Base-by-base conservation (phyloP, 2,797 vertebrate genomes). In the Gorsachius magnificus region DNA sequence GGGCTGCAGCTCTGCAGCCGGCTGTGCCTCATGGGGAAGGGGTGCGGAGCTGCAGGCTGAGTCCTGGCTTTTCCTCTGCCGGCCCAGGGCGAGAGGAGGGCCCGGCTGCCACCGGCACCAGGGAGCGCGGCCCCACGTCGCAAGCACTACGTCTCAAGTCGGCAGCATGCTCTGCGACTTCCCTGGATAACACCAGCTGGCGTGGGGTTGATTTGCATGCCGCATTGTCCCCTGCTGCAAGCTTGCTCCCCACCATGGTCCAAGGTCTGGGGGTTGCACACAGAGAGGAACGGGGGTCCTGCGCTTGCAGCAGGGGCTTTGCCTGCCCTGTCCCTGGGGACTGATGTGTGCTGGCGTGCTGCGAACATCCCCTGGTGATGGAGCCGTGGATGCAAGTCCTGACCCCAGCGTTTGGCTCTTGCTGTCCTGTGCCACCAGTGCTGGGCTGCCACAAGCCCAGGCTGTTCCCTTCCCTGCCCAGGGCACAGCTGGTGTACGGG, bases 111-210 rank as follows among this genome's bases (percentile, higher is more conserved):
- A 15, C 45, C 1, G 1, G 54, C 38, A 14, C 18, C 7, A 4
- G 33, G 56, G 3, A 63, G 29, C 3, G 0, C 63, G 46, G 56
- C 57, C 26, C 53, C 41, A 6, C 2, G 1, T 19, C 35, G 17
- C 2, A 1, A 54, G 41, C n/a, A 19, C 43, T 9, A 2, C 4
- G 8, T 48, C 64, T 16, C 2, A 1, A 56, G 80, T 33, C 28
- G 50, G 22, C 1, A 3, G 35, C 2, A 1, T n/a, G 29, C 38
- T 51, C 41, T 54, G n/a, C 0, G 1, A 9, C 43, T 57, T 38
- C 41, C 46, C 28, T 46, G 70, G 31, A 4, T 35, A 25, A 35
- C 16, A 2, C 25, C 35, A 21, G 50, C 38, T 9, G 2, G 36
- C 0, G 1, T 64, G 36, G 74, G 45, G 36, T 36, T n/a, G 24